Evolutionary conservation across 2,797 vertebrate genomes (phyloP), one percentile per base, ranked within the genome.

Genomic region (Tokudaia muenninki): DNA sequence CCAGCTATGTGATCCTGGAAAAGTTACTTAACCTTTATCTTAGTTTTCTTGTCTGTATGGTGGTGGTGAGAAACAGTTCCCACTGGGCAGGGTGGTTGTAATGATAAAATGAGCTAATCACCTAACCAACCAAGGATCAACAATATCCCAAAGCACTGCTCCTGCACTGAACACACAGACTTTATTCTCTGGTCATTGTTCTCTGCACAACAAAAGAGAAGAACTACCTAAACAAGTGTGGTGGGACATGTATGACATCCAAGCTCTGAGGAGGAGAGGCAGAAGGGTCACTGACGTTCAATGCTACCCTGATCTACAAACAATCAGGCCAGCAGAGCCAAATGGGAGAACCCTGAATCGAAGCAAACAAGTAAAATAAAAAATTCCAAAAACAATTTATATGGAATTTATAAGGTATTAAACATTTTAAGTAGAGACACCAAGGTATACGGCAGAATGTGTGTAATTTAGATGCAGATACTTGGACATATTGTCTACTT

Each of bases 51-150:
- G 41, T 94, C 89, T 67, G 0, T 72, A 31, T 77, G 29, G 75
- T 41, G 26, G 75, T 1, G 21, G 88, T 55, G 47, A 90, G 41
- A 80, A 84, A 31, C 47, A 78, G 59, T 31, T 74, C 47, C 59
- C 16, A 29, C 59, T 92, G 44, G 2, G 1, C 24, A 26, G n/a
- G 16, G 57, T 50, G 50, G 44, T 29, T 59, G 19, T 52, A 80
- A 82, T 86, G 63, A 82, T 61, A 37, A 96, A 96, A 72, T 4
- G 37, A 87, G 59, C 50, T 47, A 86, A 11, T 74, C 55, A 78
- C 21, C 50, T 24, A 61, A 50, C 34, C 88, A 94, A 67, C 26
- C 16, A 37, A 37, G 34, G 81, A 52, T 13, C 24, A 55, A 37
- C 37, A 34, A 19, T n/a, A 70, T 79, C 70, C 31, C 19, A 34